These are phyloP conservation scores for Pampus argenteus DNA, from an alignment of 2,797 vertebrate species.

Conservation along the genomic window DNA sequence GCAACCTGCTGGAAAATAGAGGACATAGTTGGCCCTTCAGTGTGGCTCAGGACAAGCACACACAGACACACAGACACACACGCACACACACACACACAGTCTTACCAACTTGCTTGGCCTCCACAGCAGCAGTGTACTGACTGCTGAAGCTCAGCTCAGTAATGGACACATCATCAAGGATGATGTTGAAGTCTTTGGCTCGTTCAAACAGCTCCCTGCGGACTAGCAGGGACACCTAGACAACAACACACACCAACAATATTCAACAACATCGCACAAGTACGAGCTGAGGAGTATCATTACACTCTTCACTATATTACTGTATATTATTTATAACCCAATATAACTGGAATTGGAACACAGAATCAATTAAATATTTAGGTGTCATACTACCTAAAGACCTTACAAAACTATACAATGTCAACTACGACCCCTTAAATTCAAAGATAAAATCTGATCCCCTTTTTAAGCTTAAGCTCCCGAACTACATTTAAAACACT, in stretches of 20 bases:
- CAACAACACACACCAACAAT: background rate
- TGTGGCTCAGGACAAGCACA: too few relatives aligned
- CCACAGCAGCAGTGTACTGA: conserved; percentile 94
- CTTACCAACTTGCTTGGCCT: conserved; percentile 97
- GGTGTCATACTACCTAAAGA: background rate
- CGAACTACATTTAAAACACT: conserved; percentile 2
- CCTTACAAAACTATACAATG: too few relatives aligned
- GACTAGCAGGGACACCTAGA: conserved; percentile 91
- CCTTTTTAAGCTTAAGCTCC: background rate
- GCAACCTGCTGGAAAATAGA: too few relatives aligned
- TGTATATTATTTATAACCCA: too few relatives aligned
- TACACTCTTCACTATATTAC: too few relatives aligned
- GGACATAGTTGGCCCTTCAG: too few relatives aligned
- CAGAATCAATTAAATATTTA: background rate
- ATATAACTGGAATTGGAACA: background rate
- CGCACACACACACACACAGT: too few relatives aligned
- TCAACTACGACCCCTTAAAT: background rate
- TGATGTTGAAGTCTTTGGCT: conserved; percentile 95
- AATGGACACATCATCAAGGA: conserved; percentile 93
- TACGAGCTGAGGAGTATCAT: too few relatives aligned
- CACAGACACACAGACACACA: too few relatives aligned
- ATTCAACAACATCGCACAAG: background rate
- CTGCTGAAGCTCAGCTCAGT: conserved; percentile 94
- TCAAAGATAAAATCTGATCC: conserved; percentile 7
- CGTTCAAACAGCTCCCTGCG: conserved; percentile 91